Conservation (phyloP, 2,797 vertebrate genomes). For the Chrysocyon brachyurus region DNA sequence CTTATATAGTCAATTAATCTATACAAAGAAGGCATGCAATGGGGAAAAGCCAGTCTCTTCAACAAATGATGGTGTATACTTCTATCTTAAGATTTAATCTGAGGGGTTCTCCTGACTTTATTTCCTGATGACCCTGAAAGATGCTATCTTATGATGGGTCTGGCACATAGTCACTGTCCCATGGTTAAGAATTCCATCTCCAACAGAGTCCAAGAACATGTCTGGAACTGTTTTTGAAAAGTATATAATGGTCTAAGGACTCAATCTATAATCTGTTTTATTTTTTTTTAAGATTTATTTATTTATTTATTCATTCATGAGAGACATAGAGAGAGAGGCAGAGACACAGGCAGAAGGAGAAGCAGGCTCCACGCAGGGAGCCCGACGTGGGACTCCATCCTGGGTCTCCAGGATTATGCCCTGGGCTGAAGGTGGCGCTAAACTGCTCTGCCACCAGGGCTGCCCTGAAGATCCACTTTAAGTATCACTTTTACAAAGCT, state of each 20-base stretch:
- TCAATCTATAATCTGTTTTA: not conserved
- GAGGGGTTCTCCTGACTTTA: not conserved
- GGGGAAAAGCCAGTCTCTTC: not conserved
- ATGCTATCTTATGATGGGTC: not conserved
- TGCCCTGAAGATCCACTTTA: too few species aligned
- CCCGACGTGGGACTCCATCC: too few species aligned
- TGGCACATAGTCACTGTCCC: not conserved
- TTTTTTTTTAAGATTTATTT: too few species aligned
- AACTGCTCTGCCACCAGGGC: too few species aligned
- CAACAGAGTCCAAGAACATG: not conserved
- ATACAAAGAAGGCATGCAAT: not conserved
- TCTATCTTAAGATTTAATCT: not conserved
- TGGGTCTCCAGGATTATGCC: too few species aligned
- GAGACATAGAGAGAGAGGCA: too few species aligned
- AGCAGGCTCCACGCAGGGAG: too few species aligned
- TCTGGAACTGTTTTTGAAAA: not conserved
- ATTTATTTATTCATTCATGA: too few species aligned
- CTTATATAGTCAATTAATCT: not conserved
- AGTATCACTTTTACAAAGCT: not conserved
- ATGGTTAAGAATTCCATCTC: not conserved
- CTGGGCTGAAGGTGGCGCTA: too few species aligned
- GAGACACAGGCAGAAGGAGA: too few species aligned
- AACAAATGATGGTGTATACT: not conserved
- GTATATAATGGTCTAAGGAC: not conserved
- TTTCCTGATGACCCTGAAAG: not conserved